A percentile compares a stretch with the other conserved stretches of the same genome.
Conservation (phyloP, 2,888 invertebrate species). For the Idaea dimidiata region DNA sequence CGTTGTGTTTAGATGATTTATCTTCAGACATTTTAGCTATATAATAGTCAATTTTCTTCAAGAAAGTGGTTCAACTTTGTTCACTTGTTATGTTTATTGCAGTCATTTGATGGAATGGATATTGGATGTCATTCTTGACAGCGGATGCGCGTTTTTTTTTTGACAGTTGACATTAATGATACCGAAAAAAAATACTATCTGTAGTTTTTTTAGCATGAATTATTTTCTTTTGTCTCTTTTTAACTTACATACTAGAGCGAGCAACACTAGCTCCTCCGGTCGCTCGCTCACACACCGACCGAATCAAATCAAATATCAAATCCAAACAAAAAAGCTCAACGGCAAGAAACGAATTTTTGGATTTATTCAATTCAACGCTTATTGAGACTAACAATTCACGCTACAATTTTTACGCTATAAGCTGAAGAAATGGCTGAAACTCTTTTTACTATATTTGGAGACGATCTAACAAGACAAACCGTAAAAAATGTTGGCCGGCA, state of each 20-base stretch:
- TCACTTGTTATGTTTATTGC: too few relatives aligned
- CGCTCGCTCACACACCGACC: too few relatives aligned
- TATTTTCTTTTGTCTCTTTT: neutral
- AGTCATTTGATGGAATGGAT: too few relatives aligned
- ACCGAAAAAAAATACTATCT: neutral
- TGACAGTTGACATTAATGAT: neutral
- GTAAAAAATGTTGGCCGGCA: conserved; percentile 63
- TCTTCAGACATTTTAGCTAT: conserved; percentile 53
- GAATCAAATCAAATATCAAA: too few relatives aligned
- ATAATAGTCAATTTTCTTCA: neutral
- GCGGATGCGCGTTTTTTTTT: neutral
- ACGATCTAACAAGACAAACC: conserved; percentile 52
- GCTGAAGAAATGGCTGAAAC: conserved; percentile 53
- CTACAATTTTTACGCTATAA: neutral
- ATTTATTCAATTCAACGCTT: too few relatives aligned
- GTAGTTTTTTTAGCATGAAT: neutral
- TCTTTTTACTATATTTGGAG: conserved; percentile 66
- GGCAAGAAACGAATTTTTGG: too few relatives aligned
- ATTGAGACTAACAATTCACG: neutral
- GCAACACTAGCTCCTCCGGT: neutral
- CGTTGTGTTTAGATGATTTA: conserved; percentile 51
- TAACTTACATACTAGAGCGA: conserved; percentile 6
- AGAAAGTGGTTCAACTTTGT: neutral
- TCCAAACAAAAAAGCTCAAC: too few relatives aligned
- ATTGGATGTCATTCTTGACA: too few relatives aligned